Evolutionary conservation across 2,113 vertebrate species (phyloP).

Genomic region (Arvicanthis niloticus): DNA sequence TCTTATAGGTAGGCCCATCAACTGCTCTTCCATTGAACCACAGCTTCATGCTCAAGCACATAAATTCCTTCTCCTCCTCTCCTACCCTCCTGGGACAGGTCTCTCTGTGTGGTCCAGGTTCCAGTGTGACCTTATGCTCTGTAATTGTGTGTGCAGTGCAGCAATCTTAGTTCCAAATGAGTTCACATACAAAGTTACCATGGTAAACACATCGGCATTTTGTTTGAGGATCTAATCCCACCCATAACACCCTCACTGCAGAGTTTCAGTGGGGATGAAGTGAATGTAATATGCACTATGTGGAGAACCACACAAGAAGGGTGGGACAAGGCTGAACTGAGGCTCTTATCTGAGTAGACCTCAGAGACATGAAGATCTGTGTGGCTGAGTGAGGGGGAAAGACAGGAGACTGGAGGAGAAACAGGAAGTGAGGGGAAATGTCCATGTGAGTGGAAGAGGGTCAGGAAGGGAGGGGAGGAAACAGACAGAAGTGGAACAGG

Average conservation of each 20-base stretch:
- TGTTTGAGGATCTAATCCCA: neutral
- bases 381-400: rapidly evolving
- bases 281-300: rapidly evolving
- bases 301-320: neutral
- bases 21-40: neutral
- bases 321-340: rapidly evolving
- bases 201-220: neutral
- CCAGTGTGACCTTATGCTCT: rapidly evolving
- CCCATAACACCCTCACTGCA: rapidly evolving
- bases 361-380: rapidly evolving
- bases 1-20: too few species aligned
- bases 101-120: neutral
- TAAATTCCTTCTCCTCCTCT: neutral
- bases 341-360: neutral
- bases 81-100: neutral
- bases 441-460: neutral
- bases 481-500: too few species aligned
- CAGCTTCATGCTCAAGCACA: neutral
- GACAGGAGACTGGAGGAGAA: neutral
- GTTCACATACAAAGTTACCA: neutral
- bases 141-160: rapidly evolving
- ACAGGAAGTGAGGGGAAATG: neutral
- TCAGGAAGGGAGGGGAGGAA: neutral
- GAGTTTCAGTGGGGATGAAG: neutral
- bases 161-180: neutral